Evolutionary conservation across 1,140 invertebrate species (phyloP).

Genomic region (Babylonia areolata): DNA sequence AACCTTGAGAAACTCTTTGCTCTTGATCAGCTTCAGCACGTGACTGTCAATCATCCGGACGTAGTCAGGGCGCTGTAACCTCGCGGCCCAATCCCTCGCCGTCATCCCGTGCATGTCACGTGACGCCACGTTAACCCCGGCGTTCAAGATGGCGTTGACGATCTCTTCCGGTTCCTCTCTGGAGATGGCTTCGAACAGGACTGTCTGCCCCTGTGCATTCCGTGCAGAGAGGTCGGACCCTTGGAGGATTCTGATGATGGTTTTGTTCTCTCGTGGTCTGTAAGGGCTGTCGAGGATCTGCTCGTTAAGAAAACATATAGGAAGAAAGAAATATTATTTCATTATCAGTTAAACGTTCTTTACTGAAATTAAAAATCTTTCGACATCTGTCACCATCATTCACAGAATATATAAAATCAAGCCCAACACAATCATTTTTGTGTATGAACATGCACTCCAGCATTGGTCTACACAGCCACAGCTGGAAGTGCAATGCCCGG

Average conservation of each 20-base stretch:
- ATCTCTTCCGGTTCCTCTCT: conserved; percentile 41
- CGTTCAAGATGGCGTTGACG: conserved; percentile 29
- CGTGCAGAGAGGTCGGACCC: conserved; percentile 34
- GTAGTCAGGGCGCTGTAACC: conserved; percentile 23
- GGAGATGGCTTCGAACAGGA: conserved; percentile 43
- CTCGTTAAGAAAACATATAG: not conserved
- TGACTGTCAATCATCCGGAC: conserved; percentile 41
- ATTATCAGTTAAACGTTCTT: too few relatives aligned
- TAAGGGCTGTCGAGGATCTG: conserved; percentile 39
- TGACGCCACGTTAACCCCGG: conserved; percentile 42
- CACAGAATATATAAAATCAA: too few relatives aligned
- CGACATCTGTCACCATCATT: too few relatives aligned
- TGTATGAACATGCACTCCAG: too few relatives aligned
- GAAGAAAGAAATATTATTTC: too few relatives aligned
- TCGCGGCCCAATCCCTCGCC: conserved; percentile 43
- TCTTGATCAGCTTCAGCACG: conserved; percentile 44
- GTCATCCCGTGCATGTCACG: conserved; percentile 47
- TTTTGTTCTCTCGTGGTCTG: conserved; percentile 41
- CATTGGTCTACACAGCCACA: too few relatives aligned
- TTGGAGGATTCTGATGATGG: conserved; percentile 40
- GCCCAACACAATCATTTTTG: too few relatives aligned
- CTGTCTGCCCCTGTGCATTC: conserved; percentile 41
- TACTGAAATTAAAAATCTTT: too few relatives aligned
- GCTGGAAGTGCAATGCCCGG: too few relatives aligned
- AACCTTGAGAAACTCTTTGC: conserved; percentile 42